Evolutionary conservation across 1,140 invertebrate species (phyloP).

Genomic region (Lysiphlebus fabarum): DNA sequence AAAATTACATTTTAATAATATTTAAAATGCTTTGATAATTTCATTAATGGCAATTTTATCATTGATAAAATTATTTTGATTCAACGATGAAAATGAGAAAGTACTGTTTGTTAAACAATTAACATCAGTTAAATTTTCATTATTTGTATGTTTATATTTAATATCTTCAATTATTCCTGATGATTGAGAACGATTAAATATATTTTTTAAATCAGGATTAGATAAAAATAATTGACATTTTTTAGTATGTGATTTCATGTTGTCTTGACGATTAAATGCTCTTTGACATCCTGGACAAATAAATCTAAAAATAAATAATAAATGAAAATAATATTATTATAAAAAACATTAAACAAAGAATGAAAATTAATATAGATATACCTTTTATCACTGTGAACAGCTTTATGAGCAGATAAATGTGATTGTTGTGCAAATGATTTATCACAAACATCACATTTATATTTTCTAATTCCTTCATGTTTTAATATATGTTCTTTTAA

Average conservation of each 20-base stretch:
- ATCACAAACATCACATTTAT: conserved; percentile 35
- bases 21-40: too few species aligned
- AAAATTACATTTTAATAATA: too few species aligned
- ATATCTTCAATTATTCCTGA: too few species aligned
- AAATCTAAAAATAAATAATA: conserved; percentile 32
- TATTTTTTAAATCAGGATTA: conserved; percentile 30
- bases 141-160: too few species aligned
- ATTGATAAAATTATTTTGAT: conserved; percentile 4
- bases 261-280: conserved; percentile 41
- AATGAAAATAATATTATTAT: too few species aligned
- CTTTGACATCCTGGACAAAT: conserved; percentile 37
- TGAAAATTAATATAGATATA: too few species aligned
- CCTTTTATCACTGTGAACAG: conserved; percentile 39
- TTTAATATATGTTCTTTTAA: conserved; percentile 43
- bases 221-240: conserved; percentile 32
- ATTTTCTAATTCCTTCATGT: conserved; percentile 42
- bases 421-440: conserved; percentile 42
- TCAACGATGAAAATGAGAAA: background rate
- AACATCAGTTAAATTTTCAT: too few species aligned
- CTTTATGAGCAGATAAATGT: conserved; percentile 41
- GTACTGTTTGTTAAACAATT: too few species aligned
- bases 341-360: too few species aligned
- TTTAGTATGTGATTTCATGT: conserved; percentile 43
- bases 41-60: conserved; percentile 7
- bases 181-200: conserved; percentile 15